Evolutionary conservation across 2,113 vertebrate genomes (phyloP).

Genomic region (Oncorhynchus masou): DNA sequence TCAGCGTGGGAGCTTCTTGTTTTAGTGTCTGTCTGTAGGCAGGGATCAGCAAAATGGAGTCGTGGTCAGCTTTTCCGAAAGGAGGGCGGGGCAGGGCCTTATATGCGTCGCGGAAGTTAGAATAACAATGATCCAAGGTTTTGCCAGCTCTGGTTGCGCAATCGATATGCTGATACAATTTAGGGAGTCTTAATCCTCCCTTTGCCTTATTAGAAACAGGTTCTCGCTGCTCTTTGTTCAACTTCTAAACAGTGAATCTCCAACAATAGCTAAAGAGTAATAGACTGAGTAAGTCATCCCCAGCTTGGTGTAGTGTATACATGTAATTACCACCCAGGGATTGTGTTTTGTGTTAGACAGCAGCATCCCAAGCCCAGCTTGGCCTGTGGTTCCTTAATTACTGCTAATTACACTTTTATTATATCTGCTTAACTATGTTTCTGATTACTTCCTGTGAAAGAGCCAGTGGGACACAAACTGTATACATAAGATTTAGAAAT

Average conservation of each 20-base stretch:
- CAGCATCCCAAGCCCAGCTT: background rate
- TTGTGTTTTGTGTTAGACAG: background rate
- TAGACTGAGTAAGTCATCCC: background rate
- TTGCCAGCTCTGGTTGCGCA: too few relatives aligned
- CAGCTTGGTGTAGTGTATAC: background rate
- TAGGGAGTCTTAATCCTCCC: too few relatives aligned
- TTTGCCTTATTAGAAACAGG: too few relatives aligned
- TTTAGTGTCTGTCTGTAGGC: too few relatives aligned
- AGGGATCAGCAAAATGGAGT: too few relatives aligned
- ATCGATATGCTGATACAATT: too few relatives aligned
- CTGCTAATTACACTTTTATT: slow-evolving; percentile 7
- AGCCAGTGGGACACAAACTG: slow-evolving; percentile 1
- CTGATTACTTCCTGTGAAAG: slow-evolving; percentile 6
- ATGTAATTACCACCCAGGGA: slow-evolving; percentile 5
- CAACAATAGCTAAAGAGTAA: background rate
- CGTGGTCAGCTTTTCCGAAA: too few relatives aligned
- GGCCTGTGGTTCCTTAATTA: slow-evolving; percentile 12
- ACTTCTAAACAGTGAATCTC: background rate
- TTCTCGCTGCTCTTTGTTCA: background rate
- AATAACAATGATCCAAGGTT: too few relatives aligned
- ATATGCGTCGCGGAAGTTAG: too few relatives aligned
- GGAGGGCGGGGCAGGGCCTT: too few relatives aligned
- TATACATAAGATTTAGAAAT: slow-evolving; percentile 25
- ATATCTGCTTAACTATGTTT: background rate
- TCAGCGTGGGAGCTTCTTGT: too few relatives aligned